phyloP scores from a whole-genome alignment of 2,797 vertebrate genomes.

The Percopsis omiscomaycus region DNA sequence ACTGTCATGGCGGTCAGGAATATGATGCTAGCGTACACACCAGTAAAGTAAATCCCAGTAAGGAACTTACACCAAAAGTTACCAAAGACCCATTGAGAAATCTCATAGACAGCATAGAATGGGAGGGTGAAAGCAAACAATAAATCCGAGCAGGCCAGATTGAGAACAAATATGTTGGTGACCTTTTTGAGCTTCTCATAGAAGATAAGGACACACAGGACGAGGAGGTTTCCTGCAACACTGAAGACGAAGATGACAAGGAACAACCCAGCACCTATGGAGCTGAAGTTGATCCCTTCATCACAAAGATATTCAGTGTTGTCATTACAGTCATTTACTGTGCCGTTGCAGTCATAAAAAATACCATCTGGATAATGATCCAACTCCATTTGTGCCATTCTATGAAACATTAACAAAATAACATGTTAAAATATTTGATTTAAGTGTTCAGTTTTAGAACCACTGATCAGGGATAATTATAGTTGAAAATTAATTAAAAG shows the following conservation, averaged over 20 bases:
- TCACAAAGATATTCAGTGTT: not conserved
- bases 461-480: not conserved
- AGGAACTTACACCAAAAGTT: conserved; percentile 61
- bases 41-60: conserved; percentile 39
- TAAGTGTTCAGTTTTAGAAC: no score
- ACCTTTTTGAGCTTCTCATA: conserved; percentile 59
- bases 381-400: conserved; percentile 8
- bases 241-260: conserved; percentile 65
- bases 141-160: conserved; percentile 69
- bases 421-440: no score
- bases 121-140: conserved; percentile 70
- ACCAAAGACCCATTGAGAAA: conserved; percentile 70
- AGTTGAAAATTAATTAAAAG: not conserved
- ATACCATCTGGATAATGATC: not conserved
- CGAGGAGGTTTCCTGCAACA: conserved; percentile 58
- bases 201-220: conserved; percentile 51
- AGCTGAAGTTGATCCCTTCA: accelerated
- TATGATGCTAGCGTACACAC: conserved; percentile 69
- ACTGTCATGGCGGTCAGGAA: conserved; percentile 73
- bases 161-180: conserved; percentile 71
- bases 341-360: not conserved
- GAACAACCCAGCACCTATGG: conserved; percentile 30
- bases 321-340: accelerated
- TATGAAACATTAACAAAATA: conserved; percentile 16
- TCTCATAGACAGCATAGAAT: conserved; percentile 57